Conservation (phyloP, 2,797 vertebrate genomes). For the Hipposideros larvatus region DNA sequence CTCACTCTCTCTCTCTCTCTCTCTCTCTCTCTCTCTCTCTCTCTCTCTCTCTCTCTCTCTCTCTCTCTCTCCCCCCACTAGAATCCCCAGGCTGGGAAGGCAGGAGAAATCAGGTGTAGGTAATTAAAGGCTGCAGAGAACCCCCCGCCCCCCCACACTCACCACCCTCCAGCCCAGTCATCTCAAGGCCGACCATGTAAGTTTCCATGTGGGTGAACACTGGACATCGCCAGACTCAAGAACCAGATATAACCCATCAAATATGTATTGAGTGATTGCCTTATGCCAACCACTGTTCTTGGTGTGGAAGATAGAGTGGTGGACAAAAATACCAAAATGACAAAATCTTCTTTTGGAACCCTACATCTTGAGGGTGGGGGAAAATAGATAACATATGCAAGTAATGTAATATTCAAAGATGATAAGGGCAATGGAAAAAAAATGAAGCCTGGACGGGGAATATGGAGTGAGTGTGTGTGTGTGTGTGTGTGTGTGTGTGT, state of each 20-base stretch:
- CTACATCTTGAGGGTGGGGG: not conserved
- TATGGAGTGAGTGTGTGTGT: too few relatives aligned
- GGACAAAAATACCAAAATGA: not conserved
- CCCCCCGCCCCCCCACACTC: not conserved
- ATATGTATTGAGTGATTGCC: not conserved
- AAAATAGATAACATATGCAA: not conserved
- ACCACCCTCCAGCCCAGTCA: not conserved
- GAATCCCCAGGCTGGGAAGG: not conserved
- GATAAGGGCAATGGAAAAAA: not conserved
- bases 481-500: too few relatives aligned
- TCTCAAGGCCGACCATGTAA: not conserved
- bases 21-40: too few relatives aligned
- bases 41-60: too few relatives aligned
- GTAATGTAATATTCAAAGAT: not conserved
- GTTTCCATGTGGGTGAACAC: not conserved
- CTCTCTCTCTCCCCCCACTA: rapidly evolving
- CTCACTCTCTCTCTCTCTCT: too few relatives aligned
- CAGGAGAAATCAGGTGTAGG: not conserved
- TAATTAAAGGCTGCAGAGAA: not conserved
- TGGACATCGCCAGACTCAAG: too few relatives aligned
- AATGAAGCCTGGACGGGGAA: rapidly evolving
- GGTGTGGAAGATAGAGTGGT: not conserved
- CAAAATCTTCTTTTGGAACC: not conserved
- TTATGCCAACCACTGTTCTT: too few relatives aligned
- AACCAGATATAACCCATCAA: not conserved